Evolutionary conservation across 2,113 vertebrate genomes (phyloP).

Genomic region (Paedocypris sp.): DNA sequence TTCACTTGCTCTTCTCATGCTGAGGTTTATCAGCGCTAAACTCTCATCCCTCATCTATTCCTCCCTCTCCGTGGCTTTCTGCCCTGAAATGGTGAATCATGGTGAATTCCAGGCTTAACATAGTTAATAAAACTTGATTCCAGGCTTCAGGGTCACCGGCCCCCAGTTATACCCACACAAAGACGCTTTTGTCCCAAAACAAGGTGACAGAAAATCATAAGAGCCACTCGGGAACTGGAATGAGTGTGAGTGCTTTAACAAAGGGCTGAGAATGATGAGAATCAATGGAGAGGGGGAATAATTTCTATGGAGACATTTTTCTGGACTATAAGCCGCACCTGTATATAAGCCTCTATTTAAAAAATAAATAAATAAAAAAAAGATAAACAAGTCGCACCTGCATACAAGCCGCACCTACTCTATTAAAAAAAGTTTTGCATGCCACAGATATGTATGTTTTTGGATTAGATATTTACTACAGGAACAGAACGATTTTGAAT

Average conservation of each 20-base stretch:
- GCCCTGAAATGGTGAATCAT: slow-evolving; percentile 28
- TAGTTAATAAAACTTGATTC: slow-evolving; percentile 77
- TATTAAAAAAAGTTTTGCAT: too few species aligned
- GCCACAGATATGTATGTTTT: too few species aligned
- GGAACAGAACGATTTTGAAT: too few species aligned
- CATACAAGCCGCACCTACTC: too few species aligned
- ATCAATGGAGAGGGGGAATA: too few species aligned
- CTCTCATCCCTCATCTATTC: slow-evolving; percentile 21
- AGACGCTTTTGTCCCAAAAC: slow-evolving; percentile 54
- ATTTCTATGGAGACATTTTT: too few species aligned
- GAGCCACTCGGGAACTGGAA: slow-evolving; percentile 32
- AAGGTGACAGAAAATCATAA: slow-evolving; percentile 49
- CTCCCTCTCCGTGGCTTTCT: neutral
- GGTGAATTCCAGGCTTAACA: slow-evolving; percentile 73
- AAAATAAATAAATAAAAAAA: too few species aligned
- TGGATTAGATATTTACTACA: too few species aligned
- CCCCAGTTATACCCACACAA: slow-evolving; percentile 63
- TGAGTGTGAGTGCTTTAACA: neutral
- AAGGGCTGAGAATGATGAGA: slow-evolving; percentile 24
- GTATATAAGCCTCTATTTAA: too few species aligned
- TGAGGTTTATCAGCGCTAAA: neutral
- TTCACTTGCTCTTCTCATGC: slow-evolving; percentile 21
- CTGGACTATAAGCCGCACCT: too few species aligned
- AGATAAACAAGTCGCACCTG: too few species aligned
- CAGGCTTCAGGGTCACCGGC: slow-evolving; percentile 53